Conservation (phyloP, 64 coral and sea anemone genomes). For the Porites lutea region DNA sequence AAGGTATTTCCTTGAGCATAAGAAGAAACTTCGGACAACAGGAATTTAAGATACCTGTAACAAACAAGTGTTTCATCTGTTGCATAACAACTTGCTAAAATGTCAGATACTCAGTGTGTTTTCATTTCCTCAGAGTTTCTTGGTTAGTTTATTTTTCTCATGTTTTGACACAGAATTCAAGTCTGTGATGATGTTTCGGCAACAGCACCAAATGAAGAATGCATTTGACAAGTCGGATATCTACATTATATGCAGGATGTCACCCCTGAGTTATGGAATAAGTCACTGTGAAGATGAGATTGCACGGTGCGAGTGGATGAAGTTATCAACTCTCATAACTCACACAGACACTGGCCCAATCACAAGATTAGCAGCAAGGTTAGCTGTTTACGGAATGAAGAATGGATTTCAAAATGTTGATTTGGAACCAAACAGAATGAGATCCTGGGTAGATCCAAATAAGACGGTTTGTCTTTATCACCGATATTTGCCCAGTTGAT, state of each 20-base stretch:
- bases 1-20: no score
- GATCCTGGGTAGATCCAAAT: constrained; percentile 79
- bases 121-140: background rate
- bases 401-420: constrained; percentile 94
- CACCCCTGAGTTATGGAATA: constrained; percentile 69
- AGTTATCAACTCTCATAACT: constrained; percentile 56
- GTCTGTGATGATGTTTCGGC: constrained; percentile 82
- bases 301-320: constrained; percentile 87
- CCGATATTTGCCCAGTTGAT: constrained; percentile 72
- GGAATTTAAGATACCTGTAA: no score
- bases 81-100: no score
- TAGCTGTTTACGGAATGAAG: constrained; percentile 70
- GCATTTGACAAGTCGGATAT: constrained; percentile 89
- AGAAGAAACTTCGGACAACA: no score
- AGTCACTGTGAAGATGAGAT: constrained; percentile 86
- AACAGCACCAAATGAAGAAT: constrained; percentile 86
- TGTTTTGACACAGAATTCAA: constrained; percentile 57
- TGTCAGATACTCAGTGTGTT: no score
- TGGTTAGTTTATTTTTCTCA: background rate
- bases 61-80: no score
- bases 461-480: constrained; percentile 80
- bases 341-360: constrained; percentile 80
- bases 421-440: constrained; percentile 62
- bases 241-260: constrained; percentile 82
- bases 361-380: constrained; percentile 74